These are phyloP conservation scores for Cepaea nemoralis DNA, from an alignment of 1,140 invertebrate species.

Conservation along the genomic window DNA sequence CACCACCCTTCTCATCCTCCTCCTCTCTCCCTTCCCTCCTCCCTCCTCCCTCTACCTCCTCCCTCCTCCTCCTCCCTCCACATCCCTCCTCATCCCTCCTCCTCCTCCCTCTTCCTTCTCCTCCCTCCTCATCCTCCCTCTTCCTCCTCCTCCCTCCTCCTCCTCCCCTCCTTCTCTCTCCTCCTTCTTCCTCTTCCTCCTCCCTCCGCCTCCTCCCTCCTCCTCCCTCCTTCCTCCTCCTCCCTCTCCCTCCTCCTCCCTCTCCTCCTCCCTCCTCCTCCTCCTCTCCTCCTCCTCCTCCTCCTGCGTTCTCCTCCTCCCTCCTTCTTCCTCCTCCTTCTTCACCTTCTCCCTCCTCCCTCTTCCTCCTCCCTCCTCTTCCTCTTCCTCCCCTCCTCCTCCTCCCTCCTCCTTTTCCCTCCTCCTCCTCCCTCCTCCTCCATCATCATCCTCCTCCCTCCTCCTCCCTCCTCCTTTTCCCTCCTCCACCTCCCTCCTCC, in stretches of 20 bases:
- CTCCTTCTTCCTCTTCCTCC: background rate
- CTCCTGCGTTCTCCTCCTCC: background rate
- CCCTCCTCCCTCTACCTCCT: background rate
- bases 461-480: no score
- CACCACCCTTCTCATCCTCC: no score
- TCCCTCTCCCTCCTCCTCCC: background rate
- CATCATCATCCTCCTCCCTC: no score
- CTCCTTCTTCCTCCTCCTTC: background rate
- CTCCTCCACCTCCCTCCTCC: no score
- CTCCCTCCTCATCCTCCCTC: no score
- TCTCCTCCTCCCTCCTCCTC: background rate
- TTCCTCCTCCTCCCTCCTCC: background rate
- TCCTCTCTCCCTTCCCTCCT: slow-evolving; percentile 2
- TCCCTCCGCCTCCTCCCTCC: no score
- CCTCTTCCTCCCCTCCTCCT: no score
- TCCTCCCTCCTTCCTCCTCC: background rate
- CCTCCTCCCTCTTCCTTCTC: no score
- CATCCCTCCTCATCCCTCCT: no score
- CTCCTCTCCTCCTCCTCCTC: background rate
- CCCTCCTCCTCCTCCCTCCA: no score
- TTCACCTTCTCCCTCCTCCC: background rate
- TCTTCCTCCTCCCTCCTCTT: background rate
- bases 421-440: background rate
- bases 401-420: no score
- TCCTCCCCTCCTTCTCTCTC: background rate